A percentile compares a stretch with the other conserved stretches of the same genome.
Conservation (phyloP, 2,888 invertebrate genomes). For the Caenorhabditis parvicauda region DNA sequence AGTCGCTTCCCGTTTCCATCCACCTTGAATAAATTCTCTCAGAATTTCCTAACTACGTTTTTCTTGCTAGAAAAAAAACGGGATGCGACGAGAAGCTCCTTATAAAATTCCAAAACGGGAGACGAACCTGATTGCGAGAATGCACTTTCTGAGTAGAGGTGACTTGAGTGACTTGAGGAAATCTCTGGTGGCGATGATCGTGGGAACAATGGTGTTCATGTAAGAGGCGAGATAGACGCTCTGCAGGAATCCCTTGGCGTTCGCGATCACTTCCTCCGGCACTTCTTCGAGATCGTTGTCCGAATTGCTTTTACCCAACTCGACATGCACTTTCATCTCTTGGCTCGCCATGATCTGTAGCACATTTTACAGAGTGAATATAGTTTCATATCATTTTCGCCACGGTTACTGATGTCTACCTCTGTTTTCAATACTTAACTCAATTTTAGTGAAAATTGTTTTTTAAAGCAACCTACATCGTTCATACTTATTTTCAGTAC, state of each 20-base stretch:
- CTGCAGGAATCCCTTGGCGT: constrained; percentile 12
- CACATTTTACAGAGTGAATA: no score
- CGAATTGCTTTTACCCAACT: constrained; percentile 14
- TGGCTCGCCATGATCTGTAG: constrained; percentile 21
- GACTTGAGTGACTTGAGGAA: constrained; percentile 19
- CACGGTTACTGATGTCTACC: no score
- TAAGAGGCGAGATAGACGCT: constrained; percentile 17
- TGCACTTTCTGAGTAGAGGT: constrained; percentile 17
- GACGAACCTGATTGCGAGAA: constrained; percentile 5
- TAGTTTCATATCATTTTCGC: no score
- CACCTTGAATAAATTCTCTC: no score
- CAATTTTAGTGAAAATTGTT: no score
- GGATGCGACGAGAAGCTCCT: no score
- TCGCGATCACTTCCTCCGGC: constrained; percentile 11
- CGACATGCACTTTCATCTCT: constrained; percentile 26
- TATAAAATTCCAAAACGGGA: neutral
- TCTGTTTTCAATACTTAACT: no score
- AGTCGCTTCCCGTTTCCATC: no score
- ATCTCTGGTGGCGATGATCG: constrained; percentile 11
- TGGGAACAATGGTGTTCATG: constrained; percentile 17
- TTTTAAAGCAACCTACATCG: no score
- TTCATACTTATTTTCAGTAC: no score
- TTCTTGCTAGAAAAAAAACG: no score
- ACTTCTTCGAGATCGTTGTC: constrained; percentile 19
- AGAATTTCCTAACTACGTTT: no score